phyloP scores from a whole-genome alignment of 2,888 invertebrate species.

The Caenorhabditis macrosperma region DNA sequence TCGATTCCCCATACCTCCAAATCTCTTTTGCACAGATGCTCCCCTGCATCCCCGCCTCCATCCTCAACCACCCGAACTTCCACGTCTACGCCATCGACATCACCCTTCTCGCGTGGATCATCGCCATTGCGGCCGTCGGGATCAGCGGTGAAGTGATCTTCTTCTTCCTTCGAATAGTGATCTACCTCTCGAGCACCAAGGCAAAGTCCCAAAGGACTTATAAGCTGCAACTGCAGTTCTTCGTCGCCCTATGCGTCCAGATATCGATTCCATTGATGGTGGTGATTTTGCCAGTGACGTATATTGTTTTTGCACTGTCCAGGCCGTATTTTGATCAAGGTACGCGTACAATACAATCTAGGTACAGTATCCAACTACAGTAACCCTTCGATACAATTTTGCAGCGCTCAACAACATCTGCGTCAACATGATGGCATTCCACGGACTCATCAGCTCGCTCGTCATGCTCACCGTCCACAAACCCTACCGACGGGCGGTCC shows the following conservation, averaged over 20 bases:
- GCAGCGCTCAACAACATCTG: slow-evolving; percentile 32
- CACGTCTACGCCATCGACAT: slow-evolving; percentile 26
- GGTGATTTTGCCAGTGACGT: not conserved
- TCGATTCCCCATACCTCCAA: slow-evolving; percentile 72
- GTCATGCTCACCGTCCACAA: slow-evolving; percentile 34
- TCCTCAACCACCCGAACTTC: slow-evolving; percentile 26
- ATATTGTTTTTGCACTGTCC: not conserved
- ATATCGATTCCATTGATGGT: not conserved
- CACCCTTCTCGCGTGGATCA: slow-evolving; percentile 16
- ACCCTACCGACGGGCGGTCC: slow-evolving; percentile 21
- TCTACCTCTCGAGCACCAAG: slow-evolving; percentile 21
- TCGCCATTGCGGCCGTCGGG: not conserved
- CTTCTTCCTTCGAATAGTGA: slow-evolving; percentile 18
- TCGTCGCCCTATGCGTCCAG: slow-evolving; percentile 27
- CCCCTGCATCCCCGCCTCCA: slow-evolving; percentile 19
- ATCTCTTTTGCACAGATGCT: no score
- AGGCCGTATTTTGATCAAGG: not conserved
- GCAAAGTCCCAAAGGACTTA: slow-evolving; percentile 33
- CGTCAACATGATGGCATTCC: slow-evolving; percentile 27
- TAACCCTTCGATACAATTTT: not conserved
- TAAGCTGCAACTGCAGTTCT: slow-evolving; percentile 34
- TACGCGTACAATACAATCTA: not conserved
- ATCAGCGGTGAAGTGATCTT: slow-evolving; percentile 8
- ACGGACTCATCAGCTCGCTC: slow-evolving; percentile 20
- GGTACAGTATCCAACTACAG: not conserved